Evolutionary conservation across 2,113 vertebrate genomes (phyloP).

Genomic region (Leucoraja erinaceus): DNA sequence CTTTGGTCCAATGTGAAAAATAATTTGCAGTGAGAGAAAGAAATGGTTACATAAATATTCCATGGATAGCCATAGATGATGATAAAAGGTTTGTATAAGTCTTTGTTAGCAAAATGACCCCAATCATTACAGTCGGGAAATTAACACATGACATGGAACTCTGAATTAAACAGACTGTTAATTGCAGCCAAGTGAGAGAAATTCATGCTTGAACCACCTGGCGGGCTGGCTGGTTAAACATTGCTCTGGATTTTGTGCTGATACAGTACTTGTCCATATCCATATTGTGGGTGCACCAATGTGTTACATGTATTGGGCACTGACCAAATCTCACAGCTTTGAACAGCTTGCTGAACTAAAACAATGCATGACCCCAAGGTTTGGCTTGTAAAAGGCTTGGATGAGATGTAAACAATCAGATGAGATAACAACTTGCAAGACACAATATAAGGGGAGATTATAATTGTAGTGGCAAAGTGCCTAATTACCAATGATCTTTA

Average conservation of each 20-base stretch:
- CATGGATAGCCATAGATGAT: background rate
- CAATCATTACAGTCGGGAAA: background rate
- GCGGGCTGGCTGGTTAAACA: background rate
- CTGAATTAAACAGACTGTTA: background rate
- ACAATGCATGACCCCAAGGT: background rate
- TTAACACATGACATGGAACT: background rate
- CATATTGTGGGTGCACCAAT: background rate
- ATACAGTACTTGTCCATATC: background rate
- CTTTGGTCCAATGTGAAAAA: background rate
- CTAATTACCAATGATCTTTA: background rate
- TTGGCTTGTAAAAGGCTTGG: background rate
- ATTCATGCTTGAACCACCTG: background rate
- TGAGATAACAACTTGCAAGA: background rate
- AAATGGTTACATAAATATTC: background rate
- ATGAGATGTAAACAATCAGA: background rate
- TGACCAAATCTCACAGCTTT: background rate
- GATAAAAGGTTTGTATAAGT: background rate
- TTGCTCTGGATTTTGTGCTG: background rate
- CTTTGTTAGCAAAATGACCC: background rate
- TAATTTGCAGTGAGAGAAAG: background rate
- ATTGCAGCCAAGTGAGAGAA: background rate
- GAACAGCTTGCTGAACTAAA: background rate
- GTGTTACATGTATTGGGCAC: background rate
- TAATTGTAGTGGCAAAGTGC: background rate
- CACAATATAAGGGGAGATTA: background rate